Percentiles rank a stretch among this genome's conserved stretches.
Evolutionary conservation across 2,113 vertebrate genomes (phyloP).

Genomic region (Ameiurus melas): DNA sequence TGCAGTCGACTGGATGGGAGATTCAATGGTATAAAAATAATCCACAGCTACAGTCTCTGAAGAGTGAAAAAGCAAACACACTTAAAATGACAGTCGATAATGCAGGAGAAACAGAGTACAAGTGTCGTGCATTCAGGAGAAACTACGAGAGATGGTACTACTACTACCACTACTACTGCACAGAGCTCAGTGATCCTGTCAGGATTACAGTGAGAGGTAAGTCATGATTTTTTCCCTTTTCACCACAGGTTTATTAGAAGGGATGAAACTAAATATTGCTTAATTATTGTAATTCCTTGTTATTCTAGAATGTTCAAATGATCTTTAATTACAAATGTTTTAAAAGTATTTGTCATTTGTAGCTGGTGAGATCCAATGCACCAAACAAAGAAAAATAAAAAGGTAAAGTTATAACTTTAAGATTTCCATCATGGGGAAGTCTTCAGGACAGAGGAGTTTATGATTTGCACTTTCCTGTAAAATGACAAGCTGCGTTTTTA

Average conservation of each 20-base stretch:
- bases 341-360: no score
- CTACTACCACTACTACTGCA: background rate
- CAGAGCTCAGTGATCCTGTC: background rate
- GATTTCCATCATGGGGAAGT: background rate
- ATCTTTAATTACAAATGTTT: background rate
- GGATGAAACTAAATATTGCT: background rate
- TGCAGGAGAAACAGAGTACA: background rate
- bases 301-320: background rate
- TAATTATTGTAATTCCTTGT: background rate
- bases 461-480: no score
- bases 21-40: background rate
- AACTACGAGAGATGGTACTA: no score
- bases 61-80: background rate
- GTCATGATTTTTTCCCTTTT: background rate
- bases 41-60: background rate
- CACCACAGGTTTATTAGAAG: background rate
- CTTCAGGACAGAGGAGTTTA: no score
- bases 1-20: background rate
- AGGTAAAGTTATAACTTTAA: background rate
- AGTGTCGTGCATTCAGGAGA: background rate
- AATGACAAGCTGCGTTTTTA: no score
- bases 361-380: no score
- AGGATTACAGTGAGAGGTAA: background rate
- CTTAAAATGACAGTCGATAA: background rate
- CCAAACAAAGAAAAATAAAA: no score